Percentiles rank a stretch among this genome's conserved stretches.
Conservation (phyloP, 2,888 invertebrate genomes). For the Chymomyza caudatula region DNA sequence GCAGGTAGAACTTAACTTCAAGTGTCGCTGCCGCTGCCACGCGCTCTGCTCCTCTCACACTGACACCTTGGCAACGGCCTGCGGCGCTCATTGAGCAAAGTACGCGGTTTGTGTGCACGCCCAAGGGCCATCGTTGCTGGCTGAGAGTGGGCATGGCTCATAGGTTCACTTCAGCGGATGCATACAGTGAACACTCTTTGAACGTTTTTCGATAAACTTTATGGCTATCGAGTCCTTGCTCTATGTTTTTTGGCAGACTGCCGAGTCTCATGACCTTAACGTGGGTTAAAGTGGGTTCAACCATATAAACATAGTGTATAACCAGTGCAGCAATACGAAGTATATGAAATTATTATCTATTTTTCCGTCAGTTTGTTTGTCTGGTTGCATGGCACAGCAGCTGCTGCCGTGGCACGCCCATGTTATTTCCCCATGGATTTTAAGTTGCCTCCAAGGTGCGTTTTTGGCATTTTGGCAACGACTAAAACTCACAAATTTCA, state of each 20-base stretch:
- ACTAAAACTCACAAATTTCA: neutral
- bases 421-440: neutral
- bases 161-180: conserved; percentile 46
- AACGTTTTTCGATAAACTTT: conserved; percentile 68
- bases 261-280: conserved; percentile 47
- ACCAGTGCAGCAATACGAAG: neutral
- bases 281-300: neutral
- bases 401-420: neutral
- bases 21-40: conserved; percentile 41
- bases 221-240: conserved; percentile 64
- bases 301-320: neutral
- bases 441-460: neutral
- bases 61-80: neutral
- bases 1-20: conserved; percentile 38
- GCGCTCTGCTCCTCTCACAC: neutral
- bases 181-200: conserved; percentile 34
- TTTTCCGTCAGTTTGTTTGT: neutral
- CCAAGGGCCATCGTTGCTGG: conserved; percentile 41
- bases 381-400: neutral
- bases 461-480: neutral
- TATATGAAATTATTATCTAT: neutral
- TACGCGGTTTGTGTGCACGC: conserved; percentile 49
- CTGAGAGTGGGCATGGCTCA: neutral
- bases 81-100: conserved; percentile 29
- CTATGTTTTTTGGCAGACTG: conserved; percentile 47